Conservation (phyloP, 1,140 invertebrate genomes). For the Aethina tumida region DNA sequence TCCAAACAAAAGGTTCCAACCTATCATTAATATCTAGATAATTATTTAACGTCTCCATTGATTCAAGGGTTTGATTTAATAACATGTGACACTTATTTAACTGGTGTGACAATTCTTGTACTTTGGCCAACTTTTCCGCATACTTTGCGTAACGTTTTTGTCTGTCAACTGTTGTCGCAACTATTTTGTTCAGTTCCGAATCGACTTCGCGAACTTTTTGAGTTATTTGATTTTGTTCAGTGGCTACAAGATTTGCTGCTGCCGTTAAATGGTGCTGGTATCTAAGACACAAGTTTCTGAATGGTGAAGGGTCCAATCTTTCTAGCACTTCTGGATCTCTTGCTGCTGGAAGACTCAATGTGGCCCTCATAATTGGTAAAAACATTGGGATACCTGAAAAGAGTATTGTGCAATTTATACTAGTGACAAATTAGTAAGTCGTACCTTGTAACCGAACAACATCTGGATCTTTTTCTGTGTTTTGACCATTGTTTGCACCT, state of each 20-base stretch:
- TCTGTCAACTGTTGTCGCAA: constrained; percentile 60
- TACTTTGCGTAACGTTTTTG: constrained; percentile 76
- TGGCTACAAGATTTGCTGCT: constrained; percentile 59
- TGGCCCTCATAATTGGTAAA: constrained; percentile 83
- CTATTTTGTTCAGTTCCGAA: constrained; percentile 57
- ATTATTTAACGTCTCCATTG: constrained; percentile 76
- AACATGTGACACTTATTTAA: constrained; percentile 71
- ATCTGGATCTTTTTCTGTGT: constrained; percentile 69
- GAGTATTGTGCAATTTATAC: too few species aligned
- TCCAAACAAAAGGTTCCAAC: constrained; percentile 85
- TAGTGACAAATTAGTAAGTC: too few species aligned
- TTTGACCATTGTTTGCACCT: constrained; percentile 47
- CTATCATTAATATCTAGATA: constrained; percentile 72
- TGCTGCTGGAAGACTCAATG: constrained; percentile 73
- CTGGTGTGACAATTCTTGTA: constrained; percentile 66
- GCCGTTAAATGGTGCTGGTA: constrained; percentile 68
- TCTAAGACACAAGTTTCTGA: constrained; percentile 51
- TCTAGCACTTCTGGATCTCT: constrained; percentile 82
- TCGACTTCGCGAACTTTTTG: constrained; percentile 71
- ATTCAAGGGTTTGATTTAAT: constrained; percentile 76
- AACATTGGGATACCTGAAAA: constrained; percentile 91
- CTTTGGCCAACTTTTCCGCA: constrained; percentile 72
- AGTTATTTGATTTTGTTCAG: constrained; percentile 61
- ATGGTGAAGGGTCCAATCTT: constrained; percentile 53
- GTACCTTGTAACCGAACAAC: constrained; percentile 63